Percentiles rank a stretch among this genome's conserved stretches.
Conservation (phyloP, 2,888 invertebrate genomes). For the Mesodorylaimus sp. region DNA sequence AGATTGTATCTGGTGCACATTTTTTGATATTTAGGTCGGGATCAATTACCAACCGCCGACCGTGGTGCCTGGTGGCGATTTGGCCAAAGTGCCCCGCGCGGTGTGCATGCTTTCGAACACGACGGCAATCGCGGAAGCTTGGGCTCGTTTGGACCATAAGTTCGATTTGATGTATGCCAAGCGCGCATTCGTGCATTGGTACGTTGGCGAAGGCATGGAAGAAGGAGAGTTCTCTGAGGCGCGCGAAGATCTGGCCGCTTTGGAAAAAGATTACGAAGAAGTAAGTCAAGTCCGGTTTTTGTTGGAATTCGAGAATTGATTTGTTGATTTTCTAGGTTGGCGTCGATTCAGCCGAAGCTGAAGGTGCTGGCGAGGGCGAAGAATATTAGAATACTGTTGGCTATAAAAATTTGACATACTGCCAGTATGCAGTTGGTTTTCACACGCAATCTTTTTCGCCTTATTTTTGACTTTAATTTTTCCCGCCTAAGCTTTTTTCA, state of each 20-base stretch:
- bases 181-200: conserved; percentile 72
- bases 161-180: conserved; percentile 62
- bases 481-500: too few species aligned
- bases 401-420: conserved; percentile 3
- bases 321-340: conserved; percentile 7
- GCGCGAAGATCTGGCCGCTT: conserved; percentile 4
- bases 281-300: too few species aligned
- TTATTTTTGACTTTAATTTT: too few species aligned
- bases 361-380: conserved; percentile 6
- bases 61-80: conserved; percentile 41
- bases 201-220: conserved; percentile 8
- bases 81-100: conserved; percentile 54
- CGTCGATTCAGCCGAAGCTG: conserved; percentile 7
- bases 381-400: too few species aligned
- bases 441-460: too few species aligned
- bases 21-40: conserved; percentile 15
- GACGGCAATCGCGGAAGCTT: conserved; percentile 71
- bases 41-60: conserved; percentile 40
- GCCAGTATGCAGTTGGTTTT: too few species aligned
- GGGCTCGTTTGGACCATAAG: conserved; percentile 57
- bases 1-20: too few species aligned
- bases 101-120: conserved; percentile 75
- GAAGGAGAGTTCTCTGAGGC: conserved; percentile 6
- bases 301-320: too few species aligned
- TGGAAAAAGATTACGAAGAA: conserved; percentile 7